Evolutionary conservation across 2,797 vertebrate species (phyloP), one percentile per base, ranked within the genome.

Genomic region (Coluber constrictor): DNA sequence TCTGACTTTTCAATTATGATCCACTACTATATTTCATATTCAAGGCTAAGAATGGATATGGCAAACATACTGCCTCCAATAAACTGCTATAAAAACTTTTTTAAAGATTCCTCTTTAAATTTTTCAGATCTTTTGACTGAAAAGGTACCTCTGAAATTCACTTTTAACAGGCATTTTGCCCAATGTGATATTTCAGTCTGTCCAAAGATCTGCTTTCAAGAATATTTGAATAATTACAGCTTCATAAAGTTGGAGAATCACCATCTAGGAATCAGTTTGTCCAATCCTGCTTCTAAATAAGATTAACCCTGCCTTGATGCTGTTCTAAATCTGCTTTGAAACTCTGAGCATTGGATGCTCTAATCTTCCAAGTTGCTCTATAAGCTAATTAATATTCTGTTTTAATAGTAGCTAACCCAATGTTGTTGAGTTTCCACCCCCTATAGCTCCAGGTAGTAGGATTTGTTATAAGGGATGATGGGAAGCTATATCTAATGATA

Each of bases 1-100:
- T 87, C 59, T 88, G 56, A 91, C 86, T 92, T 88, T 29, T 92
- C 92, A 74, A 59, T 54, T 91, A 12, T 55, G 63, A 20, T n/a
- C 23, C 47, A 10, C 32, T 90, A 10, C 51, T 66, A 8, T 32
- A 51, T 25, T 47, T 60, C 56, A 11, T 47, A 29, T 91, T 60
- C 27, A 56, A 86, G 37, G 59, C 56, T 51, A 91, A 86, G 37
- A n/a, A 61, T 51, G 10, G 83, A 59, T 43, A 86, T 4, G 0
- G 29, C 25, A 43, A 27, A 59, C 43, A 89, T 12, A 37, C n/a
- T 61, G 13, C 18, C 18, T 56, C 51, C n/a, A 79, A 29, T 37
- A 60, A 59, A 83, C 16, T 91, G 15, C 55, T 59, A 86, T 56
- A 20, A 37, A 79, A 79, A 57, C 9, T 59, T 8, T 43, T 43